Conservation (phyloP, 2,888 invertebrate species). For the Anagyrus pseudococci region DNA sequence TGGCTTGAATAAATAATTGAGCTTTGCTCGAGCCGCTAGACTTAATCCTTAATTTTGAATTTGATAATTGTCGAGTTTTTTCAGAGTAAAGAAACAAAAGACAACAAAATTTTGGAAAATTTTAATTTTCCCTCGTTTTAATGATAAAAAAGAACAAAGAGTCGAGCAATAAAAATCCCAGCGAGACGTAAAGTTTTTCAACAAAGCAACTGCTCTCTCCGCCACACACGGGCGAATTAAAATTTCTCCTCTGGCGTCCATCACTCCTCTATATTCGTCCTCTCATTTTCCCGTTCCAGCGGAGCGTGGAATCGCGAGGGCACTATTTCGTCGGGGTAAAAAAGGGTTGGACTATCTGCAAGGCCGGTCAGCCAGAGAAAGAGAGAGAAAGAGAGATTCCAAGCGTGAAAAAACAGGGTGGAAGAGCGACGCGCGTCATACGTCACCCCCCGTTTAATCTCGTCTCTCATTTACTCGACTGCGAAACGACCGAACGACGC, state of each 20-base stretch:
- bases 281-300: constrained; percentile 12
- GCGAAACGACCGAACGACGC: constrained; percentile 52
- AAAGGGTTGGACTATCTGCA: constrained; percentile 38
- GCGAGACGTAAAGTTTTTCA: too few species aligned
- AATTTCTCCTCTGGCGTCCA: not conserved
- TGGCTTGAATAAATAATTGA: too few species aligned
- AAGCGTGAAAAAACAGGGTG: constrained; percentile 17
- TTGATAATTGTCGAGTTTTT: too few species aligned
- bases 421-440: constrained; percentile 45
- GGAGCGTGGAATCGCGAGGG: not conserved
- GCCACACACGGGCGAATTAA: not conserved
- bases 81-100: too few species aligned
- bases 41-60: too few species aligned
- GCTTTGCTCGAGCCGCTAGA: too few species aligned
- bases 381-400: not conserved
- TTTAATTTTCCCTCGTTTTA: too few species aligned
- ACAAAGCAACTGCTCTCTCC: not conserved
- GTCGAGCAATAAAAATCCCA: too few species aligned
- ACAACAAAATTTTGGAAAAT: too few species aligned
- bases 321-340: constrained; percentile 36
- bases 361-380: constrained; percentile 7
- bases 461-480: constrained; percentile 57
- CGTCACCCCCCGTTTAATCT: constrained; percentile 55
- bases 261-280: constrained; percentile 25
- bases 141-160: too few species aligned